phyloP scores from a whole-genome alignment of 1,140 invertebrate species.

The Monomorium pharaonis region DNA sequence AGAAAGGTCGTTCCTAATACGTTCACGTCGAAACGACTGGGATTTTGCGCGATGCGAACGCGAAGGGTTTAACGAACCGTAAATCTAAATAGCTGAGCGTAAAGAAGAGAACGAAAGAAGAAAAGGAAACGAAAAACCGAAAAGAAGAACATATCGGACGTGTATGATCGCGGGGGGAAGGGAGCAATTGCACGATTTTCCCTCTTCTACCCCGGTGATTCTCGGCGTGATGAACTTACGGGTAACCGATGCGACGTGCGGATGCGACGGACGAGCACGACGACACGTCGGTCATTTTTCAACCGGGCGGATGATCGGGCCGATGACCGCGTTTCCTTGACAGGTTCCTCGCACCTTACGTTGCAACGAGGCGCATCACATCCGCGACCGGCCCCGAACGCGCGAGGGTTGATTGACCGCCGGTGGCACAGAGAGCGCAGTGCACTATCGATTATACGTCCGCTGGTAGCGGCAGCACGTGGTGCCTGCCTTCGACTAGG shows the following conservation, averaged over 20 bases:
- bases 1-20: not conserved
- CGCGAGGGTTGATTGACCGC: constrained; percentile 82
- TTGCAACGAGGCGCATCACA: constrained; percentile 66
- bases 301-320: not conserved
- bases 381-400: constrained; percentile 80
- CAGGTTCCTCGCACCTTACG: constrained; percentile 62
- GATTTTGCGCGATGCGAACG: not conserved
- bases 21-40: not conserved
- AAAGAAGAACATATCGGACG: no score
- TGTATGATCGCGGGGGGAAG: no score
- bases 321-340: constrained; percentile 35
- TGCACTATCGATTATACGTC: constrained; percentile 82
- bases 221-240: not conserved
- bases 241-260: not conserved
- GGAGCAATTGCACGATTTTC: no score
- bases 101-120: not conserved
- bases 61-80: constrained; percentile 1
- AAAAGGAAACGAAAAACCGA: not conserved
- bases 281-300: not conserved
- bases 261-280: not conserved
- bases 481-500: constrained; percentile 77
- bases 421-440: constrained; percentile 79
- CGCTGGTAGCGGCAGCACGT: constrained; percentile 76
- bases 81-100: not conserved
- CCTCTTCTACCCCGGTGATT: no score